Conservation (phyloP, 2,113 vertebrate species). For the Nerophis ophidion region DNA sequence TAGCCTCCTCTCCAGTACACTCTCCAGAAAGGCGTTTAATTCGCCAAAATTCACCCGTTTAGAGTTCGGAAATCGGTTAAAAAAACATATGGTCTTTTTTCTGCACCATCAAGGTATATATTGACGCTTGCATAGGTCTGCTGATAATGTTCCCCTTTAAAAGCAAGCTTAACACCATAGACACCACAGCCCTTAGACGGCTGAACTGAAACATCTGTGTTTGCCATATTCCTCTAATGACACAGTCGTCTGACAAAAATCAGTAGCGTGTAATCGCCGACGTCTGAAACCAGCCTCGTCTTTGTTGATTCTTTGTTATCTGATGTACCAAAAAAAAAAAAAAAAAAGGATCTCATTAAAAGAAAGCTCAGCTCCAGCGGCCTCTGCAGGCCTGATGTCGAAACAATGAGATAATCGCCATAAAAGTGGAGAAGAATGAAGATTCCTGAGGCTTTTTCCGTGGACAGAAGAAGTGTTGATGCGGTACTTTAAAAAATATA, state of each 20-base stretch:
- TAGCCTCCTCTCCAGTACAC: no score
- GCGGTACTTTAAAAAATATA: conserved; percentile 26
- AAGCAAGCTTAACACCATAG: neutral
- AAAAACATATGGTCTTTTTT: no score
- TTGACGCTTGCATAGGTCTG: no score
- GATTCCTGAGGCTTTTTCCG: conserved; percentile 48
- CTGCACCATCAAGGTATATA: no score
- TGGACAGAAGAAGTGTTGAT: conserved; percentile 42
- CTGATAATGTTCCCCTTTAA: neutral
- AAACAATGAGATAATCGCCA: conserved; percentile 14
- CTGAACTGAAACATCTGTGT: conserved; percentile 4
- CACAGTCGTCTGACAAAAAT: neutral
- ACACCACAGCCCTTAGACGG: neutral
- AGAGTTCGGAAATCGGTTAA: no score
- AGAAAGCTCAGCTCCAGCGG: neutral
- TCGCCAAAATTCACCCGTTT: no score
- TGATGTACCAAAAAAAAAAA: conserved; percentile 10
- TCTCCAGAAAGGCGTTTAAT: no score
- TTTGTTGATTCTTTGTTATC: conserved; percentile 9
- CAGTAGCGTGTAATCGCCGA: neutral
- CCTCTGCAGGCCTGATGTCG: conserved; percentile 13
- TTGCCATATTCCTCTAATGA: neutral
- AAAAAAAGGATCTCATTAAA: neutral
- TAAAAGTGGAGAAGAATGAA: conserved; percentile 33
- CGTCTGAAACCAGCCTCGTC: neutral